phyloP scores from a whole-genome alignment of 2,113 vertebrate species.

The Notothenia coriiceps region DNA sequence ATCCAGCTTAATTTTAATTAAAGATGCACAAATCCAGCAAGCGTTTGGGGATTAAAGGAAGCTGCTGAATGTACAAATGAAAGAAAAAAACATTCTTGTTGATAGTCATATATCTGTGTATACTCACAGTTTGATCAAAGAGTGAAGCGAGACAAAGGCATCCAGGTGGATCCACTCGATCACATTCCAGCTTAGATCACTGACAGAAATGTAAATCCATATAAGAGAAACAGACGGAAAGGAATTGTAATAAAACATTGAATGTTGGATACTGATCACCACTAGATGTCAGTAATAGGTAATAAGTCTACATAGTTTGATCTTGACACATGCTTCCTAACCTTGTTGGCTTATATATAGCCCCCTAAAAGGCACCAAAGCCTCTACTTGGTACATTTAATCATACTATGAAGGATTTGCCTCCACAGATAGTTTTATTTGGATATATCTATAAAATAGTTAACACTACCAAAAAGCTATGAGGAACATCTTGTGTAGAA shows the following conservation, averaged over 20 bases:
- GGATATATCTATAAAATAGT: neutral
- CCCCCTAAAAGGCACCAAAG: neutral
- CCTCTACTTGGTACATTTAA: neutral
- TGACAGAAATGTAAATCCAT: constrained; percentile 63
- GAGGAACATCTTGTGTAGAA: neutral
- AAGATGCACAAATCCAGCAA: constrained; percentile 36
- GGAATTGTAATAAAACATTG: neutral
- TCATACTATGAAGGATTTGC: neutral
- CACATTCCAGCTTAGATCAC: constrained; percentile 93
- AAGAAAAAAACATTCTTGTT: neutral
- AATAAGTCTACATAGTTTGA: neutral
- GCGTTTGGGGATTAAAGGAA: neutral
- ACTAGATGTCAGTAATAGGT: constrained; percentile 71
- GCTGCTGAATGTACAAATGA: constrained; percentile 7
- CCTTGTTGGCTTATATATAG: neutral
- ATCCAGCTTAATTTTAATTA: constrained; percentile 47
- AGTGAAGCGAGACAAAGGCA: constrained; percentile 89
- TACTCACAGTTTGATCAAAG: constrained; percentile 95
- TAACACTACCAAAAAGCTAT: neutral
- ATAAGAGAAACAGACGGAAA: constrained; percentile 1
- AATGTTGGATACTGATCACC: constrained; percentile 33
- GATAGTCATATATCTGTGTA: neutral
- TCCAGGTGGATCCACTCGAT: constrained; percentile 92
- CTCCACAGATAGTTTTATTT: neutral
- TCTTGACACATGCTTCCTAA: neutral